Base-by-base conservation (phyloP, 2,113 vertebrate genomes). In the Parotia lawesii region DNA sequence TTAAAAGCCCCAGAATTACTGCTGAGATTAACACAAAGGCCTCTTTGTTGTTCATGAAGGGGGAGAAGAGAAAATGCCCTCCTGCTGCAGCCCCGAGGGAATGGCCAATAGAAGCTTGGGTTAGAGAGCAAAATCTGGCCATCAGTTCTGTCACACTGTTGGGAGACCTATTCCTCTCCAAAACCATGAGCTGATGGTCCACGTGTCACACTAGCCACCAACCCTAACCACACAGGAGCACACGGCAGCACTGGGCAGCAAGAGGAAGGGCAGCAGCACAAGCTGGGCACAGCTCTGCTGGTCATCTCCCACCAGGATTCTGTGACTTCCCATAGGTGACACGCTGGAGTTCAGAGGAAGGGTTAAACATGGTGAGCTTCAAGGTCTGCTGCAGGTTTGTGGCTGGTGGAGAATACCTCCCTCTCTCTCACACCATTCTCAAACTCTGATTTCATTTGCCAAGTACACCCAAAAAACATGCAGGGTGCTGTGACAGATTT, bases 11-110 rank as follows among this genome's bases (percentile, higher is more conserved):
- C 75, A 67, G 81, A 92, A 88, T 85, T 69, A 88, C 93, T 47
- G 66, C 64, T 91, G 78, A 62, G 67, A 77, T 64, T 74, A 87
- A 84, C 75, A 97, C 85, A 97, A 95, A 96, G 72, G 53, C 16
- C 50, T 72, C 92, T 90, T 79, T 96, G 84, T 93, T 33, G 4
- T 47, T 85, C 94, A 91, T 6, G 25, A 75, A 75, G 20, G 16
- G 42, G 60, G 42, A 88, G 74, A 92, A 74, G 21, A 57, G 66
- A 92, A 90, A 76, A 51, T 65, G 62, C 54, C 45, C 73, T 94
- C 16, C 3, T 27, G 47, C 66, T 56, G 57, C 48, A 87, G 77
- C 35, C 25, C 93, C 0, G 2, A 88, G 66, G 42, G 42, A 87
- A 85, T 16, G 35, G 47, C 76, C 50, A 47, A 51, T 11, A 78